These are phyloP conservation scores for Dromius quadrimaculatus DNA, from an alignment of 2,888 invertebrate species.

Conservation along the genomic window DNA sequence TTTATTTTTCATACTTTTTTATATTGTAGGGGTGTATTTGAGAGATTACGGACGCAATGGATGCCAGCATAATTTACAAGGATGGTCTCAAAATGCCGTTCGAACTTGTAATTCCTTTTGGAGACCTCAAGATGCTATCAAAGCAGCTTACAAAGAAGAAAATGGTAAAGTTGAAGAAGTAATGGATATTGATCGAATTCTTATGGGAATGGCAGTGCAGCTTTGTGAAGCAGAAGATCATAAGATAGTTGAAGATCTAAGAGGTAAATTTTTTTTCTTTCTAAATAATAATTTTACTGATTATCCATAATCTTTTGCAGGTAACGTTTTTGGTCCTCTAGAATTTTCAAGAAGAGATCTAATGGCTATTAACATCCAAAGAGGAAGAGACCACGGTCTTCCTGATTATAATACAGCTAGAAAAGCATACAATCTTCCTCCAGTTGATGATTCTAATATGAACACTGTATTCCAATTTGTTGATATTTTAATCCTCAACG, in stretches of 20 bases:
- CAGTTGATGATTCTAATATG: slow-evolving; percentile 56
- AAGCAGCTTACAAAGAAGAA: slow-evolving; percentile 55
- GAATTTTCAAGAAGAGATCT: slow-evolving; percentile 72
- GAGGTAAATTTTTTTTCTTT: slow-evolving; percentile 63
- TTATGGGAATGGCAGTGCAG: slow-evolving; percentile 71
- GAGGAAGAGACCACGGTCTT: slow-evolving; percentile 71
- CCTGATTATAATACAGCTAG: slow-evolving; percentile 74
- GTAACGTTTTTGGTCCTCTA: slow-evolving; percentile 70
- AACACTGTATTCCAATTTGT: slow-evolving; percentile 58
- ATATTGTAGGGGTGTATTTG: slow-evolving; percentile 64
- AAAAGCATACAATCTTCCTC: slow-evolving; percentile 65
- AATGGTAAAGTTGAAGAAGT: slow-evolving; percentile 55
- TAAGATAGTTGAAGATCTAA: slow-evolving; percentile 71
- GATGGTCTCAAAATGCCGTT: slow-evolving; percentile 60
- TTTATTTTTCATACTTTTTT: not conserved
- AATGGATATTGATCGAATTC: slow-evolving; percentile 68
- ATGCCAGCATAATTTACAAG: slow-evolving; percentile 60
- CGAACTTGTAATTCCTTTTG: slow-evolving; percentile 71
- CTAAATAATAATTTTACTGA: too few species aligned
- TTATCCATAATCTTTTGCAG: slow-evolving; percentile 52
- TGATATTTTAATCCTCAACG: slow-evolving; percentile 50
- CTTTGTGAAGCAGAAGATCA: slow-evolving; percentile 70
- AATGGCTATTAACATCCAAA: slow-evolving; percentile 72
- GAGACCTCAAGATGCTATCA: slow-evolving; percentile 66
- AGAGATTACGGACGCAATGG: slow-evolving; percentile 64